Base-by-base conservation (phyloP, 1,140 invertebrate species). In the Drosophila varians region DNA sequence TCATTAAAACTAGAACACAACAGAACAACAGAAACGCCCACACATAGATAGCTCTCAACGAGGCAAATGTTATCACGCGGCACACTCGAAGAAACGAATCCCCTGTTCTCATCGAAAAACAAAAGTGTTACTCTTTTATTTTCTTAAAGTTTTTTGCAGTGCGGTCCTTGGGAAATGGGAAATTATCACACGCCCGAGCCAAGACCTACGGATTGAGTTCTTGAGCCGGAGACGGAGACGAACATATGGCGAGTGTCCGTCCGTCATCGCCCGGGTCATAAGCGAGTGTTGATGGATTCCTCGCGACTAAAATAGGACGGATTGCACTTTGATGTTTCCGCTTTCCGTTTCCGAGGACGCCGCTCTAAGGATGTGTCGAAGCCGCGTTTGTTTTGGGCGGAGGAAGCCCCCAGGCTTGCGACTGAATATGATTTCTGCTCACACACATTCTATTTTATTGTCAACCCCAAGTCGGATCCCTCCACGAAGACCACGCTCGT, bases 1-100 rank as follows among this genome's bases (percentile, higher is more conserved):
- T 83, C 80, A 87, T 86, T 87, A 87, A 86, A 86, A 86, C 73
- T 86, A 74, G 82, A 87, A 62, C 80, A 86, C 57, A 77, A 74
- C 57, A 79, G 42, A 58, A 86, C 57, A 77, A 74, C 57, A 79
- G 42, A 58, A 53, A 66, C 60, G 55, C 62, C 14, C 16, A 82
- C 38, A 49, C 14, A 55, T 4, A 65, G 43, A 73, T 60, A 66
- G 40, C 21, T 28, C 36, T 38, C 16, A 34, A 58, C 49, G 31
- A 31, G 48, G 43, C 80, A 77, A 77, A n/a, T n/a, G n/a, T 77
- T 74, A 86, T 80, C 48, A 42, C 58, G 76, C 18, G 40, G 16
- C 14, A 23, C 52, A 60, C 60, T 65, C 45, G n/a, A 51, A 49
- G 70, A 75, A 45, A 61, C n/a, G 4, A 11, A n/a, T n/a, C n/a